Percentiles rank a stretch among this genome's conserved stretches.
These are phyloP conservation scores for Hippocampus comes DNA, from an alignment of 2,113 vertebrate species.

Conservation along the genomic window DNA sequence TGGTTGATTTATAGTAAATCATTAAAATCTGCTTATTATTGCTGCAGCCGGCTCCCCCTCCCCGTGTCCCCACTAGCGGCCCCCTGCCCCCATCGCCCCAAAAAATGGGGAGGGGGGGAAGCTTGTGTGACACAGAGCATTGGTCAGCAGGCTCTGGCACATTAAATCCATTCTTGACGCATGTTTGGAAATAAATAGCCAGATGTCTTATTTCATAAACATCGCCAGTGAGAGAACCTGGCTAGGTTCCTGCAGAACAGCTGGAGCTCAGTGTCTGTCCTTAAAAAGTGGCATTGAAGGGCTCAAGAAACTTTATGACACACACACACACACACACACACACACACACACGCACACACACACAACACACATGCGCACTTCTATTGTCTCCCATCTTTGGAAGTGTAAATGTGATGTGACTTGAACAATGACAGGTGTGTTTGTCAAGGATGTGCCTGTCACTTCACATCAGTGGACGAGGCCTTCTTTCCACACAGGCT, in stretches of 20 bases:
- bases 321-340: background rate
- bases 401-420: slow-evolving; percentile 72
- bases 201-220: slow-evolving; percentile 67
- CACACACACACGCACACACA: too few relatives aligned
- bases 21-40: slow-evolving; percentile 78
- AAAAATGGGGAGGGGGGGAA: background rate
- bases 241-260: slow-evolving; percentile 53
- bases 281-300: slow-evolving; percentile 9
- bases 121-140: slow-evolving; percentile 41
- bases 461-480: slow-evolving; percentile 65
- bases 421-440: slow-evolving; percentile 74
- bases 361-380: slow-evolving; percentile 35
- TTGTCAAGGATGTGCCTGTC: slow-evolving; percentile 74
- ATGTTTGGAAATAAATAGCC: slow-evolving; percentile 58
- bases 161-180: slow-evolving; percentile 57
- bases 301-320: slow-evolving; percentile 42
- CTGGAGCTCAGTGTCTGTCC: slow-evolving; percentile 52
- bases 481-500: slow-evolving; percentile 53
- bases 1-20: slow-evolving; percentile 75
- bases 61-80: slow-evolving; percentile 44
- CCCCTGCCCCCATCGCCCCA: background rate
- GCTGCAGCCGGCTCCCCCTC: slow-evolving; percentile 64
- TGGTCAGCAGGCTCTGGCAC: slow-evolving; percentile 60
- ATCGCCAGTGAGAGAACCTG: slow-evolving; percentile 52
- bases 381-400: slow-evolving; percentile 38